Evolutionary conservation across 2,113 vertebrate genomes (phyloP).

Genomic region (Cranoglanis bouderius): DNA sequence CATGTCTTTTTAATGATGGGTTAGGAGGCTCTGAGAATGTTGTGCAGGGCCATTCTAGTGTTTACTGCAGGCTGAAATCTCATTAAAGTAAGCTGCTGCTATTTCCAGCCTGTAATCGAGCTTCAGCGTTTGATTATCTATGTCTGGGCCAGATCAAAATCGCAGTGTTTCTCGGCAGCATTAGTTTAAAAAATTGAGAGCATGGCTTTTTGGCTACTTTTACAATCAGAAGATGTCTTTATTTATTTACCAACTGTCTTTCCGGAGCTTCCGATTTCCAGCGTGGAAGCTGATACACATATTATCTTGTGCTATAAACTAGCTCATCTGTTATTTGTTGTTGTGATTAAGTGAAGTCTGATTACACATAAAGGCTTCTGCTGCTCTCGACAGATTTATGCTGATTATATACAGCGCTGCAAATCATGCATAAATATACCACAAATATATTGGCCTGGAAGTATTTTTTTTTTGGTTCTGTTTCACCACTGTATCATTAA

Average conservation of each 20-base stretch:
- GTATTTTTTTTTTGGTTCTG: neutral
- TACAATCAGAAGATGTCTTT: neutral
- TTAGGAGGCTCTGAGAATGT: constrained; percentile 73
- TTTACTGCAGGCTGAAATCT: constrained; percentile 74
- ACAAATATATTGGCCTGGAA: neutral
- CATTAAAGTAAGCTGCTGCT: constrained; percentile 86
- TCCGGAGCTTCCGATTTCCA: neutral
- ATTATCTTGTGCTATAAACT: no score
- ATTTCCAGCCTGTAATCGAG: constrained; percentile 85
- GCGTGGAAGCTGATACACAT: neutral
- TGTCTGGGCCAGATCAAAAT: constrained; percentile 60
- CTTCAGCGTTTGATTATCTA: constrained; percentile 82
- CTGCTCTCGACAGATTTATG: neutral
- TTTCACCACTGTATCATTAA: constrained; percentile 26
- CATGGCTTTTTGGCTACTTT: neutral
- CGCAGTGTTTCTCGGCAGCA: constrained; percentile 40
- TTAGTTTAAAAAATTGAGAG: neutral
- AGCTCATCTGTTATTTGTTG: constrained; percentile 6
- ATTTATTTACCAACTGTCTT: neutral
- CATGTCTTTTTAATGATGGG: constrained; percentile 72
- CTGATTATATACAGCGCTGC: constrained; percentile 16
- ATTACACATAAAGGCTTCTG: neutral
- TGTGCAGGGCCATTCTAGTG: constrained; percentile 69
- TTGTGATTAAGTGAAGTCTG: neutral
- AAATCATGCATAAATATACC: constrained; percentile 8